Evolutionary conservation across 2,888 invertebrate genomes (phyloP).

Genomic region (Tenodera sinensis): DNA sequence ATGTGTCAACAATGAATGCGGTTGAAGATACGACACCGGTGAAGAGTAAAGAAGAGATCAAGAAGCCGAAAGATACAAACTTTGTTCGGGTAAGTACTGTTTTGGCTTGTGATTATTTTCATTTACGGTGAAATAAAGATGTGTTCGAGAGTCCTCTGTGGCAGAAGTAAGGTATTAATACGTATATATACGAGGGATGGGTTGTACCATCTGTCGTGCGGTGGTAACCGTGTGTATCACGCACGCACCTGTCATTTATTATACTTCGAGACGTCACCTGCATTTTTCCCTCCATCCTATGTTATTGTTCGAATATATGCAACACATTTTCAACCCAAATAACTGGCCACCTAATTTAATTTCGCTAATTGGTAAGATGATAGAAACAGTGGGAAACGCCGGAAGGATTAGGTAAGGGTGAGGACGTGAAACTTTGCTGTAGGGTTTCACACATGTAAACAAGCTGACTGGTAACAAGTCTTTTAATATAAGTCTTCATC

Average conservation of each 20-base stretch:
- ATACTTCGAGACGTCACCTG: neutral
- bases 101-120: neutral
- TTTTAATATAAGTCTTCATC: too few species aligned
- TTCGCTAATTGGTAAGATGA: too few species aligned
- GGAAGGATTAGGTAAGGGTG: too few species aligned
- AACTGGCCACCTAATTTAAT: too few species aligned
- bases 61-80: neutral
- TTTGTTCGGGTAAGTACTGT: slow-evolving; percentile 6
- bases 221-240: neutral
- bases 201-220: neutral
- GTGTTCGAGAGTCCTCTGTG: too few species aligned
- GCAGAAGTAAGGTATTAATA: neutral
- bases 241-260: neutral
- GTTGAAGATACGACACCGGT: neutral
- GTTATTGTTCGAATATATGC: too few species aligned
- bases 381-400: too few species aligned
- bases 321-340: too few species aligned
- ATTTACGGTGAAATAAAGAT: neutral
- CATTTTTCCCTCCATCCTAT: neutral
- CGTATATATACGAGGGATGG: neutral
- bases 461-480: too few species aligned
- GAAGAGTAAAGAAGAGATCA: neutral
- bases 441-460: too few species aligned
- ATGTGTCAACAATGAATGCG: slow-evolving; percentile 7
- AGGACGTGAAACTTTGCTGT: too few species aligned